Evolutionary conservation across 64 coral and sea anemone species (phyloP), one percentile per base, ranked within the genome.

Genomic region (Trachythela sp.): DNA sequence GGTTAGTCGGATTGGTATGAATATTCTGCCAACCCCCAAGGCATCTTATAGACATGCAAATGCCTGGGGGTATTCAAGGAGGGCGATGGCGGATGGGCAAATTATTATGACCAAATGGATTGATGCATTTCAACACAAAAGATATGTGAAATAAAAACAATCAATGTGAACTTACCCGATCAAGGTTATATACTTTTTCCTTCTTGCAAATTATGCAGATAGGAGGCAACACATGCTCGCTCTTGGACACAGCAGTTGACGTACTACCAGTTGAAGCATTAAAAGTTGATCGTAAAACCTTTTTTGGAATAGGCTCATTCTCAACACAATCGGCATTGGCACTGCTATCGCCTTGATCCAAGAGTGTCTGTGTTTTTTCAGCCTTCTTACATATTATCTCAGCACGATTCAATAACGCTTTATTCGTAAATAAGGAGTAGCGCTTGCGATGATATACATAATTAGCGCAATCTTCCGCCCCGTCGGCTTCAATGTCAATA

Each of bases 141-240:
- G 48, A 49, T 15, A 49, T 8, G 15, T 8, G 22, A 1, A 86
- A 76, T 86, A 84, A 36, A 72, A 67, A 88, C 83, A 58, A 37
- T 41, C 41, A 77, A 83, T 8, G 40, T n/a, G n/a, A n/a, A 85
- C 83, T 84, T 85, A 90, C 89, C 83, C 24, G 50, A 32, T 90
- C 80, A 64, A 52, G 58, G 8, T 75, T 50, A 85, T 91, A 91
- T 86, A 20, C 39, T 33, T 92, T 87, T 36, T 92, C 35, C 70
- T 92, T 36, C 34, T 92, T 87, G 48, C 90, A 87, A 54, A 92
- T 92, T 32, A 92, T 43, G 40, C 85, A 92, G 18, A 92, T 51
- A 77, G 90, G 90, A 29, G 90, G 90, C 26, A 92, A 40, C 11
- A 87, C 85, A 87, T 36, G 49, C 56, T 80, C 40, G 54, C 34